Base-by-base conservation (phyloP, 2,797 vertebrate species). In the Neosilurus hyrtlii region DNA sequence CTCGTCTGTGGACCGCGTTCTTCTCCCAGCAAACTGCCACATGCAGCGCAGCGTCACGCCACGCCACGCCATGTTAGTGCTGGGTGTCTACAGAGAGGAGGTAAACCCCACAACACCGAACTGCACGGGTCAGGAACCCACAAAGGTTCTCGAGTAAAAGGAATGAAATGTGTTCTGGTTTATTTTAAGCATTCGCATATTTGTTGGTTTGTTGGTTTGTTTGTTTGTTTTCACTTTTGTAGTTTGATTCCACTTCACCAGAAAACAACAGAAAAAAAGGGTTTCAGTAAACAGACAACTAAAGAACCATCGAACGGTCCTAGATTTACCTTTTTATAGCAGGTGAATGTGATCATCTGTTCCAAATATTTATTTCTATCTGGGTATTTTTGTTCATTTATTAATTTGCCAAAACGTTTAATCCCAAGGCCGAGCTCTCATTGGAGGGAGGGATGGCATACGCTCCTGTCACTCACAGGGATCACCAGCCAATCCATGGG, bases 61-160 rank as follows among this genome's bases (percentile, higher is more conserved):
- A n/a, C n/a, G n/a, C n/a, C n/a, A n/a, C n/a, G n/a, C n/a, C n/a
- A n/a, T n/a, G n/a, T n/a, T n/a, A n/a, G n/a, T 20, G 59, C 51
- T 74, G 37, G 76, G 77, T 87, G 84, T 86, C 87, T 83, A 63
- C 57, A 73, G 59, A 75, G 51, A 61, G 30, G 59, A 30, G 61
- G 9, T 73, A 26, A 73, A 14, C 43, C 15, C 22, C 30, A 67
- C 37, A 37, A 66, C 26, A 49, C 67, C 37, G 49, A 49, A 22
- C 20, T 70, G 22, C 11, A 70, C 35, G n/a, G 49, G 10, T 70
- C 43, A 24, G 68, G 68, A 71, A 9, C 2, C 49, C 0, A 22
- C 1, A 24, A 16, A 24, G 16, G 3, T 10, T 22, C 30, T 8
- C 15, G 11, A 52, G 68, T 52, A n/a, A 24, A 24, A n/a, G 12